Percentiles rank a stretch among this genome's conserved stretches.
phyloP scores from a whole-genome alignment of 2,888 invertebrate genomes.

The Neria commutata region DNA sequence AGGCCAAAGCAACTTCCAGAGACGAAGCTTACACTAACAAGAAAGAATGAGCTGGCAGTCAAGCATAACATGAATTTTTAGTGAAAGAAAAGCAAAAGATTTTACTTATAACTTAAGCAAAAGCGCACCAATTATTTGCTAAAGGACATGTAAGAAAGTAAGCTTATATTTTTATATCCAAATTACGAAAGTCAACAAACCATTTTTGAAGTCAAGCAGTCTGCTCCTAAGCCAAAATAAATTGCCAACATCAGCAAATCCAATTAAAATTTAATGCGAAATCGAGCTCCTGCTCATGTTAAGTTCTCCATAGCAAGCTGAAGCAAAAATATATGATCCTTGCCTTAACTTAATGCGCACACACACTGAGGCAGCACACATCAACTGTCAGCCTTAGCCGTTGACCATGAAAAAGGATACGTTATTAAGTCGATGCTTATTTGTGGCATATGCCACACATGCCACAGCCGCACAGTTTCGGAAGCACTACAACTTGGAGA shows the following conservation, averaged over 20 bases:
- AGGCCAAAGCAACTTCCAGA: too few relatives aligned
- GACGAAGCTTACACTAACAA: too few relatives aligned
- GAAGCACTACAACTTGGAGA: background rate
- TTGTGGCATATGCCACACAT: background rate
- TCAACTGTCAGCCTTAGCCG: slow-evolving; percentile 1
- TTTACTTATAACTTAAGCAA: too few relatives aligned
- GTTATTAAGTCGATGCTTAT: background rate
- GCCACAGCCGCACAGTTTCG: background rate
- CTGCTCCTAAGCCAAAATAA: background rate
- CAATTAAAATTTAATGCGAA: slow-evolving; percentile 1
- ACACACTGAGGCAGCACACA: background rate
- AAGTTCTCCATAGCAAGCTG: background rate
- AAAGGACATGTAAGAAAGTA: too few relatives aligned
- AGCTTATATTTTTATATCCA: too few relatives aligned
- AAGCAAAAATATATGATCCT: background rate
- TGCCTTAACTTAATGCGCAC: background rate
- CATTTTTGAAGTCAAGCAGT: too few relatives aligned
- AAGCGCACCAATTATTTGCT: too few relatives aligned
- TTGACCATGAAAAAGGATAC: background rate
- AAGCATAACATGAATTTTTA: too few relatives aligned
- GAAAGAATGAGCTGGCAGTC: too few relatives aligned
- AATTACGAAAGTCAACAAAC: too few relatives aligned
- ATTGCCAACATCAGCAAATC: background rate
- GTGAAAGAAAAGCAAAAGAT: too few relatives aligned
- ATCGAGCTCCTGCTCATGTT: too few relatives aligned